These are phyloP conservation scores for Eledona agricola DNA, from an alignment of 2,888 invertebrate species.

Conservation along the genomic window DNA sequence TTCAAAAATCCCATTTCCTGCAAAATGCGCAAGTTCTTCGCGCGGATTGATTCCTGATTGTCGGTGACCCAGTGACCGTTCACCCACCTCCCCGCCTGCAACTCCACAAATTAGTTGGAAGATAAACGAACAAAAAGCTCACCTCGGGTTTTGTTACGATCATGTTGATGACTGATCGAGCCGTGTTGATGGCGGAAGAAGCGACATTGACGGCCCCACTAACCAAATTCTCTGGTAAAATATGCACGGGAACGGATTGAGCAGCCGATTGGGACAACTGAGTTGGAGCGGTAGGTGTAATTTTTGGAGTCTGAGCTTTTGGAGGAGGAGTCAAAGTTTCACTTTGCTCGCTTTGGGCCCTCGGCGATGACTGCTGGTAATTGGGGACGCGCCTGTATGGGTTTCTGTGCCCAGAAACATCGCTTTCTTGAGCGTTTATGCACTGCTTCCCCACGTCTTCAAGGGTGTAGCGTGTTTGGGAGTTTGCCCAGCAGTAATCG, in stretches of 20 bases:
- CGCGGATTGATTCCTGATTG: slow-evolving; percentile 52
- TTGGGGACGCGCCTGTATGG: slow-evolving; percentile 40
- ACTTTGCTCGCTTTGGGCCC: neutral
- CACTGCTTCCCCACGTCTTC: neutral
- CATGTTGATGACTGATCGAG: slow-evolving; percentile 61
- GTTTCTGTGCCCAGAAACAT: neutral
- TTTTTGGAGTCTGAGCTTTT: slow-evolving; percentile 3
- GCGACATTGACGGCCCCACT: slow-evolving; percentile 62
- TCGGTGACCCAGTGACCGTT: slow-evolving; percentile 57
- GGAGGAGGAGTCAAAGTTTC: neutral
- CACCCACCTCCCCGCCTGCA: slow-evolving; percentile 53
- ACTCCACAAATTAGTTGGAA: too few relatives aligned
- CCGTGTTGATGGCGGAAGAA: slow-evolving; percentile 61
- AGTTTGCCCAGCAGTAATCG: slow-evolving; percentile 16
- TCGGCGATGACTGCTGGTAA: slow-evolving; percentile 44
- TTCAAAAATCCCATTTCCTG: slow-evolving; percentile 63
- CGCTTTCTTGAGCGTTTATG: slow-evolving; percentile 1
- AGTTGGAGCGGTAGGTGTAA: slow-evolving; percentile 4
- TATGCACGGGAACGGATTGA: slow-evolving; percentile 48
- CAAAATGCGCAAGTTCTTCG: slow-evolving; percentile 56
- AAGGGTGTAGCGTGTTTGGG: slow-evolving; percentile 4
- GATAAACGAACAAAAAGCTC: too few relatives aligned
- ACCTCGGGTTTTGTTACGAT: slow-evolving; percentile 55
- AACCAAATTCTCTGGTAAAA: slow-evolving; percentile 60
- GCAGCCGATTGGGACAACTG: slow-evolving; percentile 33